Base-by-base conservation (phyloP, 53 echinoderm and acorn worm genomes). In the Apostichopus leukothele region DNA sequence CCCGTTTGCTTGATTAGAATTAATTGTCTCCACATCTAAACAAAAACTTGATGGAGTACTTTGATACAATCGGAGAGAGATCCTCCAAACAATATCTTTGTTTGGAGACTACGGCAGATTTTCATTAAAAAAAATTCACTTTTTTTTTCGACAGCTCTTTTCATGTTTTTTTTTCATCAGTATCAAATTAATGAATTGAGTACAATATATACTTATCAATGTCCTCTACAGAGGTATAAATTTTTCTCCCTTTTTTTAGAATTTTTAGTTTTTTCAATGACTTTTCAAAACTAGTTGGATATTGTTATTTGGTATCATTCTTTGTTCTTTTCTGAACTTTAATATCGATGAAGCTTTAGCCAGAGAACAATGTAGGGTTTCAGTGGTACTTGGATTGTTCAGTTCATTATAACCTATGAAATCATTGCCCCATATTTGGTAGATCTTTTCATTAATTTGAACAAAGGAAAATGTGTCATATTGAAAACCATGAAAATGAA, bases 11-110 rank as follows among this genome's bases (percentile, higher is more conserved):
- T 71, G 5, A 71, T 71, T 71, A n/a, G 16, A 16, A 71, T 71
- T 71, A 71, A 71, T 16, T 16, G 13, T 71, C 1, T 13, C 18
- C 18, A 16, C 71, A 71, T 71, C 71, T 71, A n/a, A 25, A 39
- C 39, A 39, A 71, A 71, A 71, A 71, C 71, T 71, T 71, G 71
- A 71, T 71, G 20, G 16, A 71, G 63, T 63, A 63, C 63, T 63
- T 63, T 71, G 13, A n/a, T 18, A 6, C 18, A n/a, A 13, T 16
- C 39, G 6, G 16, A 71, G n/a, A 13, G 71, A 71, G 71, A 71
- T 71, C 18, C 71, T 71, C 71, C 18, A 71, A 71, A n/a, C 71
- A 18, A 71, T 16, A n/a, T 71, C 18, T 3, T 71, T 71, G 71
- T 71, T 71, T 16, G 71, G 39, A 71, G 71, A n/a, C 18, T 16